These are phyloP conservation scores for Australoheros facetus DNA, from an alignment of 2,797 vertebrate species.

Conservation along the genomic window DNA sequence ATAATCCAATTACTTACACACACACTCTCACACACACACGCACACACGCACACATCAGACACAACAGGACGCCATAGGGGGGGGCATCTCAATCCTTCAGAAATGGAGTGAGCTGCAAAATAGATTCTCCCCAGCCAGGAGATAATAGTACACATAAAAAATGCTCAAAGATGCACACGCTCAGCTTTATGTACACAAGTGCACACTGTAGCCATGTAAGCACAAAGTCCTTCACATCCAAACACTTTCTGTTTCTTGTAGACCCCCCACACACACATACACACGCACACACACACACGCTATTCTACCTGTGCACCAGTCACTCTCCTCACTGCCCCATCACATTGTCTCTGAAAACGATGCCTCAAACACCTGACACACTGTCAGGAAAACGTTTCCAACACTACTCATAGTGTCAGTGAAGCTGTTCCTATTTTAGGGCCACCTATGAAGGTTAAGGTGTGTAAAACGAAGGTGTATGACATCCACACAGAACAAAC, in stretches of 20 bases:
- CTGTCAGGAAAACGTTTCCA: neutral
- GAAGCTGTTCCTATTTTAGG: neutral
- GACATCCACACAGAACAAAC: neutral
- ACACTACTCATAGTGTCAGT: neutral
- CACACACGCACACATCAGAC: constrained; percentile 11
- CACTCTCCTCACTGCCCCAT: neutral
- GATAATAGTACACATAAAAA: constrained; percentile 31
- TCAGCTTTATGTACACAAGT: neutral
- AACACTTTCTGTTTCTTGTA: neutral
- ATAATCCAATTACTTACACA: constrained; percentile 58
- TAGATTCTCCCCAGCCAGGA: constrained; percentile 33
- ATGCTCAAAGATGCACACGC: neutral
- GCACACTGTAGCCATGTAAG: constrained; percentile 5
- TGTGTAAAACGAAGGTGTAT: neutral
- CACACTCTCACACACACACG: neutral
- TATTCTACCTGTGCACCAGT: neutral
- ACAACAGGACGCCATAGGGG: constrained; percentile 23
- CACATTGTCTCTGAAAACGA: neutral
- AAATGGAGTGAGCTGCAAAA: constrained; percentile 50
- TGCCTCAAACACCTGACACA: neutral
- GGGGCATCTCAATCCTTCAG: constrained; percentile 51
- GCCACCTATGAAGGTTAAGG: neutral
- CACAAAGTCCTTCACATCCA: neutral
- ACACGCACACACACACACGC: neutral
- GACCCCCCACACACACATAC: neutral